Evolutionary conservation across 2,888 invertebrate genomes (phyloP).

Genomic region (Bembecia ichneumoniformis): DNA sequence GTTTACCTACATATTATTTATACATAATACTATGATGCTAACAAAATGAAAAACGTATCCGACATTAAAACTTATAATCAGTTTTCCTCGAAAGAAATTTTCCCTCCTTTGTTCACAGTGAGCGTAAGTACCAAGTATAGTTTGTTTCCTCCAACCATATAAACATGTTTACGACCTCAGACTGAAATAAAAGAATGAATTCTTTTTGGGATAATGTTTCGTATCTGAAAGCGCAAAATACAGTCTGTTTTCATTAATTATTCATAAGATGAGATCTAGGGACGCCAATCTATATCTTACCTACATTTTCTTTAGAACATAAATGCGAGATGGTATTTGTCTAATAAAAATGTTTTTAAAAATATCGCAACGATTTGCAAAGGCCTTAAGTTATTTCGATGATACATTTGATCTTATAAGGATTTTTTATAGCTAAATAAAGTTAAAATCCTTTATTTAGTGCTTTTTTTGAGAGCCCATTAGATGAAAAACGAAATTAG

Average conservation of each 20-base stretch:
- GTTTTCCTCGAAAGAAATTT: background rate
- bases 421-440: no score
- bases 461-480: no score
- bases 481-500: no score
- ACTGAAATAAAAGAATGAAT: background rate
- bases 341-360: no score
- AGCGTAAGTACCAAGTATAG: background rate
- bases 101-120: background rate
- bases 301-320: constrained; percentile 14
- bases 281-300: constrained; percentile 16
- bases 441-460: no score
- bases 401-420: no score
- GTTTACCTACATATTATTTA: no score
- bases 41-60: background rate
- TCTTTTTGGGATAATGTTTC: background rate
- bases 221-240: constrained; percentile 1
- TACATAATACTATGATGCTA: background rate
- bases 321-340: constrained; percentile 8
- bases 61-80: background rate
- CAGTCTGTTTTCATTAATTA: background rate
- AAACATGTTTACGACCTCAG: background rate
- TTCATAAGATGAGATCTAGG: background rate
- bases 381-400: no score
- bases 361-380: no score
- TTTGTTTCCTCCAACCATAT: background rate